These are phyloP conservation scores for Eolophus roseicapilla DNA, from an alignment of 2,113 vertebrate genomes.

Conservation along the genomic window DNA sequence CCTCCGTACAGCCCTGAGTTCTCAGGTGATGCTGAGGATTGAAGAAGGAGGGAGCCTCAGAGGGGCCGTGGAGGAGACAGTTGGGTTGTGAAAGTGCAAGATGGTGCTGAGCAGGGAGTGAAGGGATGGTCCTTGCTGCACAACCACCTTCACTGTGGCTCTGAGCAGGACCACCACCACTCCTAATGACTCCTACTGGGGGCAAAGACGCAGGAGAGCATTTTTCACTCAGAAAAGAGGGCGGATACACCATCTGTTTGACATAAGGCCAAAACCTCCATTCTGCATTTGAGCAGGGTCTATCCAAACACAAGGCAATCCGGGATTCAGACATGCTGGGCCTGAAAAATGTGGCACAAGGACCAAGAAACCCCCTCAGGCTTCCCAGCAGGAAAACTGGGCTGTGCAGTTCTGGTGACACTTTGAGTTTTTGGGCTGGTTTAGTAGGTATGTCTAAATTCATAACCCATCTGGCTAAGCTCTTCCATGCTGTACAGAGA, in stretches of 20 bases:
- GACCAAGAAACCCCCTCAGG: background rate
- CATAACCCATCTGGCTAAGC: background rate
- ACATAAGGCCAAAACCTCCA: background rate
- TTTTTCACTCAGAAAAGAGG: background rate
- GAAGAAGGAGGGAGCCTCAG: background rate
- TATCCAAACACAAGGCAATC: background rate
- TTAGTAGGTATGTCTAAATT: background rate
- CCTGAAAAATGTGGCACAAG: background rate
- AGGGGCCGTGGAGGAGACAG: no score
- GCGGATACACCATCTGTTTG: background rate
- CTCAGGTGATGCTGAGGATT: background rate
- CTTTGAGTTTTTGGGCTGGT: background rate
- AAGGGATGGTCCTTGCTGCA: background rate
- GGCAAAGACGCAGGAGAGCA: background rate
- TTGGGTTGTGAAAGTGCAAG: background rate
- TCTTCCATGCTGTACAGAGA: background rate
- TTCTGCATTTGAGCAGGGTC: background rate
- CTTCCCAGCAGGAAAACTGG: background rate
- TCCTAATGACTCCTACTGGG: background rate
- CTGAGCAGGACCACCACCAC: accelerated
- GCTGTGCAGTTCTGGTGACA: background rate
- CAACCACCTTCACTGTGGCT: background rate
- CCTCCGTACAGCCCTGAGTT: background rate
- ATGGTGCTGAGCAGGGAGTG: background rate
- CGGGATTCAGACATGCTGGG: background rate